Conservation (phyloP, 2,888 invertebrate species). For the Volucella inflata region DNA sequence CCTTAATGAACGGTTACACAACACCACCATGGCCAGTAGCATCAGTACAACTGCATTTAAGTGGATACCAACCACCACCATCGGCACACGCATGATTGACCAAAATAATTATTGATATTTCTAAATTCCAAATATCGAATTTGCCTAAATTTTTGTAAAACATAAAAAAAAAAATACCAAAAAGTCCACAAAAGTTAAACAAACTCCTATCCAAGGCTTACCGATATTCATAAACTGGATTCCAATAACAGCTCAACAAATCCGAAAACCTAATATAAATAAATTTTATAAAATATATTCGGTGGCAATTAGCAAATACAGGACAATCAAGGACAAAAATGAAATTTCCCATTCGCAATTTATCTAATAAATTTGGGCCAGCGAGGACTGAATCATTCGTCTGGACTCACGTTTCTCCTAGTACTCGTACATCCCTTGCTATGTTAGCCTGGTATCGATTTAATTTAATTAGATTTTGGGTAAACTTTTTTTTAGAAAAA, state of each 20-base stretch:
- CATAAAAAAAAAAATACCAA: conserved; percentile 26
- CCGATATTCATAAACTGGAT: conserved; percentile 55
- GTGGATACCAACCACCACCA: background rate
- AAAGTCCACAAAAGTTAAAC: background rate
- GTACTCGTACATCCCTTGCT: background rate
- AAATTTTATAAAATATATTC: conserved; percentile 55
- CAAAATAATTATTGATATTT: conserved; percentile 51
- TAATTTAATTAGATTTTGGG: conserved; percentile 45
- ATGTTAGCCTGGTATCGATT: conserved; percentile 9
- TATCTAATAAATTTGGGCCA: conserved; percentile 30
- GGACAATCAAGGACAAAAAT: conserved; percentile 57
- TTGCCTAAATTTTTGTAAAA: background rate
- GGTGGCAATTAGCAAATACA: conserved; percentile 56
- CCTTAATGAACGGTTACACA: conserved; percentile 55
- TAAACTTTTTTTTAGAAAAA: background rate
- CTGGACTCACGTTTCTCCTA: background rate
- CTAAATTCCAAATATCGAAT: conserved; percentile 35
- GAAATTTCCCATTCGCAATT: conserved; percentile 40
- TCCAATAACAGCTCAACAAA: conserved; percentile 45
- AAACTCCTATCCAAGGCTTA: conserved; percentile 5
- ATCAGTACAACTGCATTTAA: background rate
- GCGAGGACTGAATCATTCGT: background rate
- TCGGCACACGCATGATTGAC: conserved; percentile 26
- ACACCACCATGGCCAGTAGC: background rate
- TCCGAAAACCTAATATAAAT: conserved; percentile 54